These are phyloP conservation scores for Nemopilema nomurai DNA, from an alignment of 30 jellyfish, hydroid and myxozoan species.

Conservation along the genomic window DNA sequence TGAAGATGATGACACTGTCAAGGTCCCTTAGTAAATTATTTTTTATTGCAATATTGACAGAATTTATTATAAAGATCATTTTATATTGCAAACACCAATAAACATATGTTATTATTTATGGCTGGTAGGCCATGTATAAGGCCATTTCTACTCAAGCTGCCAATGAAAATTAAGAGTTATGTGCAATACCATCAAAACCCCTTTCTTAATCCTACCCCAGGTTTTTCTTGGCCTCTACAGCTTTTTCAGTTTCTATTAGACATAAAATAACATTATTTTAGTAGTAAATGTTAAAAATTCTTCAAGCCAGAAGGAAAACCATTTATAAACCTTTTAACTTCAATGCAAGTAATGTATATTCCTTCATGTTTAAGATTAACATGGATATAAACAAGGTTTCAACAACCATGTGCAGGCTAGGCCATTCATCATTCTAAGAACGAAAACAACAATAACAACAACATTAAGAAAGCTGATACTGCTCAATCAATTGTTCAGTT, in stretches of 20 bases:
- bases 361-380: background rate
- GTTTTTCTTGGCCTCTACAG: too few species aligned
- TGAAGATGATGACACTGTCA: slow-evolving; percentile 83
- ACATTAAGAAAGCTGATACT: background rate
- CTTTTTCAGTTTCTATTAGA: too few species aligned
- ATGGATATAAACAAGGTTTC: background rate
- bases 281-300: background rate
- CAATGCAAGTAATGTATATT: background rate
- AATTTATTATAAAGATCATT: background rate
- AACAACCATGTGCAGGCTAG: background rate
- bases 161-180: too few species aligned
- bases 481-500: background rate
- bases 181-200: too few species aligned
- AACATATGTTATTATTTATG: background rate
- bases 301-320: background rate
- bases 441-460: background rate
- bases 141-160: too few species aligned
- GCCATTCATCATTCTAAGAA: background rate
- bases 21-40: slow-evolving; percentile 32
- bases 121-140: too few species aligned
- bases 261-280: too few species aligned
- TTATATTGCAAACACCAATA: too few species aligned
- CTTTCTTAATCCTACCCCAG: too few species aligned
- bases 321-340: background rate
- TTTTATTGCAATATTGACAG: background rate